Evolutionary conservation across 2,113 vertebrate species (phyloP).

Genomic region (Reinhardtius hippoglossoides): DNA sequence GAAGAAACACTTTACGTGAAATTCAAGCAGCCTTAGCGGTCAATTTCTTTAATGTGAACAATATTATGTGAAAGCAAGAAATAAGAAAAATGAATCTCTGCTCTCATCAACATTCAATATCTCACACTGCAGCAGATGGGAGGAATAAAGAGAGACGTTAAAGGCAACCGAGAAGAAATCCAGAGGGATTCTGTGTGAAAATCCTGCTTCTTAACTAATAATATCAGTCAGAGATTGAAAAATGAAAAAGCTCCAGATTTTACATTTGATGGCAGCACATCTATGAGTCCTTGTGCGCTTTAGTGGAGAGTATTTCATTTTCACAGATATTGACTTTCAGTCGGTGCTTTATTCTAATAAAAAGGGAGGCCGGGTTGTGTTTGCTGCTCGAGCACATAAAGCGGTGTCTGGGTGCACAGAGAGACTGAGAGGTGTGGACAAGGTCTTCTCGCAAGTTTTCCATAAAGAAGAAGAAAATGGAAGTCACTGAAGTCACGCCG

Average conservation of each 20-base stretch:
- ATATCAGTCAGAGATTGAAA: slow-evolving; percentile 49
- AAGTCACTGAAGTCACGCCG: slow-evolving; percentile 7
- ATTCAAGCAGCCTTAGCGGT: neutral
- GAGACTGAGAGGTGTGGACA: slow-evolving; percentile 5
- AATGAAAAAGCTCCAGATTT: slow-evolving; percentile 51
- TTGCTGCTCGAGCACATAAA: slow-evolving; percentile 44
- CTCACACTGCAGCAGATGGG: slow-evolving; percentile 29
- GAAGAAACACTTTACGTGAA: neutral
- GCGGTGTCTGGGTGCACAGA: slow-evolving; percentile 4
- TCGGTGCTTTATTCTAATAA: slow-evolving; percentile 49
- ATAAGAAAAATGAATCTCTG: slow-evolving; percentile 11
- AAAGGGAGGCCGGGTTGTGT: slow-evolving; percentile 30
- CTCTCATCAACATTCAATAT: slow-evolving; percentile 37
- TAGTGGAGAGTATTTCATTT: slow-evolving; percentile 56
- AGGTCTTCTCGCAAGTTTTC: slow-evolving; percentile 17
- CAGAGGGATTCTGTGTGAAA: slow-evolving; percentile 51
- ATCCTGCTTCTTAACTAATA: slow-evolving; percentile 49
- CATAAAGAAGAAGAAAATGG: neutral
- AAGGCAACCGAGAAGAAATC: slow-evolving; percentile 46
- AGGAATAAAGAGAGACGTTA: slow-evolving; percentile 40
- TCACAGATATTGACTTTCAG: slow-evolving; percentile 58
- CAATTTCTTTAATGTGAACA: neutral
- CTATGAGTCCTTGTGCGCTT: slow-evolving; percentile 33
- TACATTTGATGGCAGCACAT: slow-evolving; percentile 69
- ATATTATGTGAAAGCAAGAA: slow-evolving; percentile 1